Evolutionary conservation across 2,888 invertebrate genomes (phyloP).

Genomic region (Tinea semifulvella): DNA sequence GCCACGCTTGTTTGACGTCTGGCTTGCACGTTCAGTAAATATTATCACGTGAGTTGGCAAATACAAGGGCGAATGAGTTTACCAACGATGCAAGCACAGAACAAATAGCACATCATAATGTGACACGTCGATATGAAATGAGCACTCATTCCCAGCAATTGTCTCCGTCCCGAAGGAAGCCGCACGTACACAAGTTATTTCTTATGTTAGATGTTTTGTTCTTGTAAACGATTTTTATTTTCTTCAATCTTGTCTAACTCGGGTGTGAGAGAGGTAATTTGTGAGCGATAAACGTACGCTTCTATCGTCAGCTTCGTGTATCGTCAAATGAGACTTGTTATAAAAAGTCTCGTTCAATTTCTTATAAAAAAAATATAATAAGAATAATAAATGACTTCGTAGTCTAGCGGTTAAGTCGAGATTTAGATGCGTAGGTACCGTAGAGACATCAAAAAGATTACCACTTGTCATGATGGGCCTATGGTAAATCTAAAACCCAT

Average conservation of each 20-base stretch:
- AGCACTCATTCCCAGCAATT: constrained; percentile 46
- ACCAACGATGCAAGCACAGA: constrained; percentile 29
- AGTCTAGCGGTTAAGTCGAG: no score
- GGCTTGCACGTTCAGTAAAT: constrained; percentile 63
- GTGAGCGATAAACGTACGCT: no score
- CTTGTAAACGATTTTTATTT: constrained; percentile 7
- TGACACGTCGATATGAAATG: constrained; percentile 50
- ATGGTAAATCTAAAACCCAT: no score
- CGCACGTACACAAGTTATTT: constrained; percentile 48
- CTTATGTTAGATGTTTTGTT: constrained; percentile 14
- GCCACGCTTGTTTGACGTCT: constrained; percentile 38
- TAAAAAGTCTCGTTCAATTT: no score
- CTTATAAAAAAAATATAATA: no score
- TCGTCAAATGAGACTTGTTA: no score
- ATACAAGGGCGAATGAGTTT: constrained; percentile 47
- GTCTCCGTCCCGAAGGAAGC: constrained; percentile 34
- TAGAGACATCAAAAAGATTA: no score
- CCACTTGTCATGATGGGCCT: no score
- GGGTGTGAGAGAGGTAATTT: not conserved
- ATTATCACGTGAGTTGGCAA: constrained; percentile 55
- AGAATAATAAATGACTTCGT: no score
- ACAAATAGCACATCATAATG: constrained; percentile 51
- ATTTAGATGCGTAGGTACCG: no score
- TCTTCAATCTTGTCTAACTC: constrained; percentile 2
- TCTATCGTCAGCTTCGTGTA: no score